phyloP scores from a whole-genome alignment of 2,888 invertebrate species.

The Cenopis cana region DNA sequence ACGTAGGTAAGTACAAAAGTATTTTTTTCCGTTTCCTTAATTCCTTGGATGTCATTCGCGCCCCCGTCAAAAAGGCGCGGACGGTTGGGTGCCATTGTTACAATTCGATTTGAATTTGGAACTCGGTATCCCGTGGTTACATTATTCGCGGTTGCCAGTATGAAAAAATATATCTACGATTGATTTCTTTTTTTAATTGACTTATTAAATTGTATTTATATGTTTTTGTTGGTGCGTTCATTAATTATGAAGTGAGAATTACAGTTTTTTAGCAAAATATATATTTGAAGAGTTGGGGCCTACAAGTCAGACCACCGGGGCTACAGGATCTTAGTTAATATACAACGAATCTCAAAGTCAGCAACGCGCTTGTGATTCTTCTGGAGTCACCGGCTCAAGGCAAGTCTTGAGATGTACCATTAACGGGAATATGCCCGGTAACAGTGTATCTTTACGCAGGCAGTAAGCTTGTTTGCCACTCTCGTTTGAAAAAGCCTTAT shows the following conservation, averaged over 20 bases:
- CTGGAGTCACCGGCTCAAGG: too few relatives aligned
- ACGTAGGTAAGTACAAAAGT: slow-evolving; percentile 59
- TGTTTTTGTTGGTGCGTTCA: slow-evolving; percentile 32
- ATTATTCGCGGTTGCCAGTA: slow-evolving; percentile 79
- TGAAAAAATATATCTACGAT: slow-evolving; percentile 72
- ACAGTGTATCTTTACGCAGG: too few relatives aligned
- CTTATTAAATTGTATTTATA: slow-evolving; percentile 56
- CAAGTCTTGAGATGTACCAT: too few relatives aligned
- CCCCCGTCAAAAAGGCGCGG: slow-evolving; percentile 69
- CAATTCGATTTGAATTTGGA: slow-evolving; percentile 76
- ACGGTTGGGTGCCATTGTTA: slow-evolving; percentile 77
- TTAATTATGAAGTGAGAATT: slow-evolving; percentile 30
- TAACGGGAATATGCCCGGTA: too few relatives aligned
- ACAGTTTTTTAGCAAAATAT: slow-evolving; percentile 14
- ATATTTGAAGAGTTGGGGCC: background rate
- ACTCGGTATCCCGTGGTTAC: slow-evolving; percentile 73
- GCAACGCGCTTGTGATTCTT: too few relatives aligned
- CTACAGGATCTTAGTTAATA: background rate
- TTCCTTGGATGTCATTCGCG: slow-evolving; percentile 71
- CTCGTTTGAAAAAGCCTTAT: too few relatives aligned
- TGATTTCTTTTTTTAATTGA: slow-evolving; percentile 62
- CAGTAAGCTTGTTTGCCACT: too few relatives aligned
- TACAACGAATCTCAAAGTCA: too few relatives aligned
- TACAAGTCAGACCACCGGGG: background rate
- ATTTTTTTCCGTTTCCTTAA: slow-evolving; percentile 62